Base-by-base conservation (phyloP, 2,888 invertebrate species). In the Teinopalpus imperialis region DNA sequence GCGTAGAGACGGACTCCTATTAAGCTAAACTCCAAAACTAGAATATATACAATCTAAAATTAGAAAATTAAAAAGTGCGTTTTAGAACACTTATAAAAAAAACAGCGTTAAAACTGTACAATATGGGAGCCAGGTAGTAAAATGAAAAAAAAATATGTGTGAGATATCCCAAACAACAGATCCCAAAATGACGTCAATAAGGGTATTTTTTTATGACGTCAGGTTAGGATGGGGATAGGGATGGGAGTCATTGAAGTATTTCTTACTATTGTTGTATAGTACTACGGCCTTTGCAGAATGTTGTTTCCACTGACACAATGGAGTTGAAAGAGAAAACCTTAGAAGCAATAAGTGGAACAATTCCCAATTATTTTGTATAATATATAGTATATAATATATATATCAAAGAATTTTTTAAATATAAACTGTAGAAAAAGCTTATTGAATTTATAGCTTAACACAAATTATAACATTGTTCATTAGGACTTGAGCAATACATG, bases 1-100 rank as follows among this genome's bases (percentile, higher is more conserved):
- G 77, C 70, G 83, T 82, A 85, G 85, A 82, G 75, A 76, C 77
- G 86, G 85, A 86, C 86, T 74, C 68, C 82, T 53, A 58, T 16
- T 2, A 4, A 14, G 10, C 10, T 7, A 0, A 0, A 5, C 5
- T 5, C 34, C 41, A 39, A 59, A 57, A 48, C 7, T 43, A 20
- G 30, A 53, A 59, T 59, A 61, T 70, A 64, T 61, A 40, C 41
- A 45, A 53, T 53, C 51, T 30, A 40, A 8, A 13, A 21, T 37
- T 37, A 27, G 67, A 77, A 77, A 81, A 57, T 63, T 66, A 52
- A 41, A 48, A 59, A 73, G 48, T 65, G 83, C 56, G 82, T 65
- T 81, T 45, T 59, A 82, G 80, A 49, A 65, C 55, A 41, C 56
- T 59, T 74, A 70, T 57, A 71, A 74, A 80, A 79, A 78, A 74